phyloP scores from a whole-genome alignment of 1,140 invertebrate genomes.

The Hylyphantes graminicola region DNA sequence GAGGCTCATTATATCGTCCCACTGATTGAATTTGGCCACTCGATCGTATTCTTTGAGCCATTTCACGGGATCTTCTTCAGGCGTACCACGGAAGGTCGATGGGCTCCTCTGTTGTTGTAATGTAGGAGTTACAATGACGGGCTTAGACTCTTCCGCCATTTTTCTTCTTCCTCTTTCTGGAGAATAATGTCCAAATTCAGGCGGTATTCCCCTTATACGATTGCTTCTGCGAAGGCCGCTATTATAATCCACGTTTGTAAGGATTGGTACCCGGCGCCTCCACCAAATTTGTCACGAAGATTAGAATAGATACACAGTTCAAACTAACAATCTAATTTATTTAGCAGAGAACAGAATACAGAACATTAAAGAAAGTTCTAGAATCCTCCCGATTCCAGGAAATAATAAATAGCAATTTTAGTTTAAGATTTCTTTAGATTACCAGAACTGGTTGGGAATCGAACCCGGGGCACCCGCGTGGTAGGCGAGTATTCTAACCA shows the following conservation, averaged over 20 bases:
- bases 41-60: constrained; percentile 10
- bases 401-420: no score
- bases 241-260: background rate
- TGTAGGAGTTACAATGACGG: background rate
- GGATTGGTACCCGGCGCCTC: background rate
- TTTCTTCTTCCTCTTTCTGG: background rate
- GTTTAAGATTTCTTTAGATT: no score
- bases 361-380: no score
- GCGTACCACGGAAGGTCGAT: background rate
- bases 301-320: background rate
- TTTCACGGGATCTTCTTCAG: background rate
- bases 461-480: no score
- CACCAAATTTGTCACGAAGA: constrained; percentile 7
- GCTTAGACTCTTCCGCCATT: constrained; percentile 1
- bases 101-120: background rate
- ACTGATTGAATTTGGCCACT: constrained; percentile 11
- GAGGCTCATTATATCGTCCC: background rate
- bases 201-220: constrained; percentile 6
- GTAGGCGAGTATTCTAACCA: no score
- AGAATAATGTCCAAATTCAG: constrained; percentile 2
- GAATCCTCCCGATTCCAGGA: no score
- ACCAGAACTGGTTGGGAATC: no score
- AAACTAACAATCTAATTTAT: no score
- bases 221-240: background rate
- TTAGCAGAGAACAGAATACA: no score